These are phyloP conservation scores for Spodoptera picta DNA, from an alignment of 2,888 invertebrate species.

Conservation along the genomic window DNA sequence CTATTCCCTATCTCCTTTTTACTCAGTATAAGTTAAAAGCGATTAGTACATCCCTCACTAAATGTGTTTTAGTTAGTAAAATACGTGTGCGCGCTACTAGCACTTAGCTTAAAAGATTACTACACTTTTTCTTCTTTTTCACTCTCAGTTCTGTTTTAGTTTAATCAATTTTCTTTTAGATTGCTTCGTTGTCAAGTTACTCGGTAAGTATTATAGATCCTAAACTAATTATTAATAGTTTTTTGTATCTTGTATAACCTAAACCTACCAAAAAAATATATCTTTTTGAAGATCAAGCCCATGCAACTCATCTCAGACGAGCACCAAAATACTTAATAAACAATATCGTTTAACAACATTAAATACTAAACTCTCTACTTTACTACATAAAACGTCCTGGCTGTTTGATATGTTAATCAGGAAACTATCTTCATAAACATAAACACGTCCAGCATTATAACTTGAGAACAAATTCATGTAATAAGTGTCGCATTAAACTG, in stretches of 20 bases:
- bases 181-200: too few species aligned
- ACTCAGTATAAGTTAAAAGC: conserved; percentile 26
- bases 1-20: conserved; percentile 34
- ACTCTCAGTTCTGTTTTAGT: not conserved
- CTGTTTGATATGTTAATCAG: conserved; percentile 8
- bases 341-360: too few species aligned
- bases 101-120: conserved; percentile 2
- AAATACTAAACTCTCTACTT: too few species aligned
- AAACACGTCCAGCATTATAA: conserved; percentile 6
- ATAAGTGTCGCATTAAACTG: conserved; percentile 12
- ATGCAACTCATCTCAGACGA: too few species aligned
- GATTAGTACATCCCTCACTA: conserved; percentile 1
- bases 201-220: too few species aligned
- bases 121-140: not conserved
- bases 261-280: too few species aligned
- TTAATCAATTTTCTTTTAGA: too few species aligned
- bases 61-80: conserved; percentile 9
- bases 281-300: too few species aligned
- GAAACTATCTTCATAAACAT: conserved; percentile 19
- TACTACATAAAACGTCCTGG: too few species aligned
- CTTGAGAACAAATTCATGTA: conserved; percentile 17
- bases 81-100: not conserved
- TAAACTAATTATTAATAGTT: too few species aligned
- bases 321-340: too few species aligned
- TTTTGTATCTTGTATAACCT: too few species aligned